Base-by-base conservation (phyloP, 1,140 invertebrate species). In the Drosophila kepulauana region DNA sequence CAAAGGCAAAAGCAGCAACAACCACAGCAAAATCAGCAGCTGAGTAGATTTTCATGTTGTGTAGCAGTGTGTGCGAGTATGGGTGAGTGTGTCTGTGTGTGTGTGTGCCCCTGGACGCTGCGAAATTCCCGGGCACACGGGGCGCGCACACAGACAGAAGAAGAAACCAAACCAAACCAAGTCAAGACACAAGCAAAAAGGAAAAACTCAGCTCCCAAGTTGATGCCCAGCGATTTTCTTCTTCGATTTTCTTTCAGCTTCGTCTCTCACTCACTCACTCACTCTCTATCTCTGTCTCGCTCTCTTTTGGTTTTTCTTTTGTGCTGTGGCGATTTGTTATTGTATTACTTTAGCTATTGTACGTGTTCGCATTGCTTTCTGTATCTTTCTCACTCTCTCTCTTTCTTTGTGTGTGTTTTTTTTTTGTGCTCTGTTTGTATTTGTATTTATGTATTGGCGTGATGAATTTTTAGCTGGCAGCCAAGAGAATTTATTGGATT, bases 1-100 rank as follows among this genome's bases (percentile, higher is more conserved):
- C 78, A 43, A 25, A 25, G 4, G 20, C 48, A 38, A n/a, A n/a
- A n/a, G 28, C 59, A 45, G 46, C 66, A 41, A 58, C 41, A 16
- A 54, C 78, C 35, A 52, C 46, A 45, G 38, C 72, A 5, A 33
- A 33, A 33, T 33, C 5, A 58, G 61, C 73, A 30, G 57, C 79
- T 88, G 84, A 87, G 84, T 87, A 87, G 73, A 82, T 87, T 87
- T 88, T 82, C 84, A 80, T 87, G 84, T 75, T 28, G 54, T 72
- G 52, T 71, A 28, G 33, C 20, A 16, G 30, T 67, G 46, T 54
- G 71, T 51, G 54, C 59, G 41, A 62, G 35, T 38, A 10, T 67
- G 33, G 35, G 59, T 28, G 62, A 46, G 62, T 49, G 38, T 45
- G 6, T 46, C n/a, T 45, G 51, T 28, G 62, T 52, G 62, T 49